These are phyloP conservation scores for Conomelus anceps DNA, from an alignment of 2,888 invertebrate species.

Conservation along the genomic window DNA sequence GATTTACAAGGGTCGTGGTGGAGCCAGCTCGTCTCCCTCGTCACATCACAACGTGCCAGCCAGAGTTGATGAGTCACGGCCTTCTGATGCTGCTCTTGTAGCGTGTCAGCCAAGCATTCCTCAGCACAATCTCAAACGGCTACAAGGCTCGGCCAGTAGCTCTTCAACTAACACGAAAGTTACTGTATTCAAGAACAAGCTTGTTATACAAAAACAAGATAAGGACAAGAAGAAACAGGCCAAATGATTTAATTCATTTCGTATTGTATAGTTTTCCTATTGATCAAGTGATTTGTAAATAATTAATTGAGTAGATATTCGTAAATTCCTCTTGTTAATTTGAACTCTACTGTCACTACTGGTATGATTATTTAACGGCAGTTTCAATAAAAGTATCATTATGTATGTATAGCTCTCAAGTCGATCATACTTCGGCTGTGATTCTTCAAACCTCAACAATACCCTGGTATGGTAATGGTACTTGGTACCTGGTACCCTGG, in stretches of 20 bases:
- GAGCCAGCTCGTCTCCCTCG: neutral
- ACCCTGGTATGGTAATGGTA: no score
- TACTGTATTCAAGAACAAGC: slow-evolving; percentile 73
- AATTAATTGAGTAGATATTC: no score
- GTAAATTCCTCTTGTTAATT: no score
- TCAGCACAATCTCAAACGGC: slow-evolving; percentile 60
- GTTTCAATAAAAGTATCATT: no score
- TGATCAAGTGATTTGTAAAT: no score
- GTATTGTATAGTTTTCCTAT: no score
- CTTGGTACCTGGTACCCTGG: no score
- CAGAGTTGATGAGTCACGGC: neutral
- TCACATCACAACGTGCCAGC: neutral
- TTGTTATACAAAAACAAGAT: slow-evolving; percentile 66
- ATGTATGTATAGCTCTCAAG: no score
- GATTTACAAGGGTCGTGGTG: slow-evolving; percentile 23
- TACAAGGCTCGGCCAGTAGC: slow-evolving; percentile 49
- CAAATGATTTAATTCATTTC: neutral
- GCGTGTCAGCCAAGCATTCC: slow-evolving; percentile 42
- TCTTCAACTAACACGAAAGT: slow-evolving; percentile 64
- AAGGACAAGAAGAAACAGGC: slow-evolving; percentile 26
- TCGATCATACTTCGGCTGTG: no score
- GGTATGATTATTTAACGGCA: no score
- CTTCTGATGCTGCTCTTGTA: neutral
- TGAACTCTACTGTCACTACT: no score
- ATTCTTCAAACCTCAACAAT: no score